Evolutionary conservation across 2,113 vertebrate genomes (phyloP).

Genomic region (Ptilorrhoa leucosticta): DNA sequence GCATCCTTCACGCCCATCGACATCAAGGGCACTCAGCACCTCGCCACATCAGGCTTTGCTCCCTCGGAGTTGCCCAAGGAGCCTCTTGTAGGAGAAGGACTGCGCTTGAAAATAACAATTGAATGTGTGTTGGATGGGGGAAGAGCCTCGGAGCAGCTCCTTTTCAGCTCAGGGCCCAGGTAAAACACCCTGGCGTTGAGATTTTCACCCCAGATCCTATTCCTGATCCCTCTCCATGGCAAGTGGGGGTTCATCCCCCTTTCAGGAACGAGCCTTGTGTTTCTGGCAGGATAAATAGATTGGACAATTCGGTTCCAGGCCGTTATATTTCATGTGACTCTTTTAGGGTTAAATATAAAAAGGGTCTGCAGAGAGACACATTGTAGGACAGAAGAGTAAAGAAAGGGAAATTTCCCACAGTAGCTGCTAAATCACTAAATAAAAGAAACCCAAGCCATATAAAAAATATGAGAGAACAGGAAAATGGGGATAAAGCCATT

Average conservation of each 20-base stretch:
- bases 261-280: fast-evolving
- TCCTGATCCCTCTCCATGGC: neutral
- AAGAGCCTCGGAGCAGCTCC: neutral
- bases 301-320: neutral
- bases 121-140: neutral
- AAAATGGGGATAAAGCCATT: neutral
- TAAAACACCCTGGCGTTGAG: neutral
- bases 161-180: neutral
- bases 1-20: neutral
- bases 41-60: neutral
- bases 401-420: neutral
- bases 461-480: neutral
- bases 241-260: neutral
- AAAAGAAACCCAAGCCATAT: neutral
- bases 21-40: neutral
- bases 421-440: neutral
- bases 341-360: neutral
- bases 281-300: neutral
- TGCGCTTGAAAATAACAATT: neutral
- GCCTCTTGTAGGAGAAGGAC: neutral
- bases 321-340: fast-evolving
- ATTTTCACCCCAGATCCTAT: neutral
- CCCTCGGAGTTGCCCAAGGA: neutral
- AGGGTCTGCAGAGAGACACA: neutral
- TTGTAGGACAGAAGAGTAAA: neutral